Percentiles rank a stretch among this genome's conserved stretches.
phyloP scores from a whole-genome alignment of 2,113 vertebrate species.

The Myrmecophaga tridactyla region DNA sequence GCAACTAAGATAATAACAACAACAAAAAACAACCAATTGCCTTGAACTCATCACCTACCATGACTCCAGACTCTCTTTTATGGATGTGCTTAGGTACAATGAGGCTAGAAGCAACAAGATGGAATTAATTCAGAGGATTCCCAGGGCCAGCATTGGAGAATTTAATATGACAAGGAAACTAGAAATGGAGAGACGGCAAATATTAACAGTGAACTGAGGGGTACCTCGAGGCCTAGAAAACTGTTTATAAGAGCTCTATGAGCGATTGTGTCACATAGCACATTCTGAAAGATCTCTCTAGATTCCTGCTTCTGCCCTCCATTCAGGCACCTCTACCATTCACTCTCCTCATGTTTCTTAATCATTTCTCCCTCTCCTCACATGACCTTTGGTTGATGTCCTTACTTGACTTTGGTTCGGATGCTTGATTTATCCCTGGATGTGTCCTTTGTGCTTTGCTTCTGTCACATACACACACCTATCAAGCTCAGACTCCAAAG shows the following conservation, averaged over 20 bases:
- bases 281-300: neutral
- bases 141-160: neutral
- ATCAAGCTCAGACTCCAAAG: neutral
- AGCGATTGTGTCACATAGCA: neutral
- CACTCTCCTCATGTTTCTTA: neutral
- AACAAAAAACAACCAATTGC: neutral
- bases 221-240: neutral
- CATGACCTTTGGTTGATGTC: neutral
- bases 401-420: neutral
- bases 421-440: neutral
- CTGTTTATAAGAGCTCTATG: neutral
- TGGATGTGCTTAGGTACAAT: neutral
- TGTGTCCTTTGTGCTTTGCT: neutral
- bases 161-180: neutral
- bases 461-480: neutral
- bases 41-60: neutral
- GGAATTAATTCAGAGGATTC: neutral
- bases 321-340: neutral
- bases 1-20: neutral
- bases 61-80: neutral
- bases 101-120: neutral
- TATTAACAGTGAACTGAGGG: neutral
- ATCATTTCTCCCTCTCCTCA: neutral
- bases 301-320: neutral
- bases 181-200: neutral